Evolutionary conservation across 2,113 vertebrate genomes (phyloP).

Genomic region (Archocentrus centrarchus): DNA sequence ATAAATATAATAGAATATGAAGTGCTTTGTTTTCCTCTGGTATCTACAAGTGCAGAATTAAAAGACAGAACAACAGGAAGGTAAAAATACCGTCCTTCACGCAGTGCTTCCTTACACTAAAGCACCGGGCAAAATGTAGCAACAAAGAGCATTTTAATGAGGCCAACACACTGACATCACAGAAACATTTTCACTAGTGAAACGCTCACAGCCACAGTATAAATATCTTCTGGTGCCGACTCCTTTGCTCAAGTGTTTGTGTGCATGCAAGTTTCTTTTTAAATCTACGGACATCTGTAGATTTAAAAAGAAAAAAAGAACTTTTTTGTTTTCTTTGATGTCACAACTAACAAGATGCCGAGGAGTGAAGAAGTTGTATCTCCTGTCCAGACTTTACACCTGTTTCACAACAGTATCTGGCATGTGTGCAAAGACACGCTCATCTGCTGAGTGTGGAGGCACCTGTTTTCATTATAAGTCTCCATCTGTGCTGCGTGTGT

Average conservation of each 20-base stretch:
- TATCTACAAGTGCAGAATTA: background rate
- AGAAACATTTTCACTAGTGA: conserved; percentile 29
- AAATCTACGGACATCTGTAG: conserved; percentile 26
- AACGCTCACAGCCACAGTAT: conserved; percentile 7
- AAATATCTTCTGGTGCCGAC: conserved; percentile 10
- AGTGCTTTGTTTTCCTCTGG: background rate
- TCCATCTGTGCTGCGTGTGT: conserved; percentile 39
- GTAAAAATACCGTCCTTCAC: background rate
- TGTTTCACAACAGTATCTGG: conserved; percentile 10
- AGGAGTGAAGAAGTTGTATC: background rate
- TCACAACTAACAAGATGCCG: conserved; percentile 14
- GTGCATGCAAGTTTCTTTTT: background rate
- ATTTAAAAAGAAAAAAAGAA: background rate
- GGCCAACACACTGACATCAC: conserved; percentile 40
- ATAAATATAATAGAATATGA: background rate
- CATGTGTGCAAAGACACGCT: background rate
- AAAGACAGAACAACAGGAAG: background rate
- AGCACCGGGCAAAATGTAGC: background rate
- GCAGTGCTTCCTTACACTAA: background rate
- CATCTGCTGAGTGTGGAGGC: background rate
- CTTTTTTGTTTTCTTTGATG: conserved; percentile 22
- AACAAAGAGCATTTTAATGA: conserved; percentile 37
- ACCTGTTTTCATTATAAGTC: conserved; percentile 20
- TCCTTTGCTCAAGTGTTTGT: background rate
- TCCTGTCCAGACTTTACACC: background rate